Conservation (phyloP, 1,140 invertebrate species). For the Hyposmocoma kahamanoa region DNA sequence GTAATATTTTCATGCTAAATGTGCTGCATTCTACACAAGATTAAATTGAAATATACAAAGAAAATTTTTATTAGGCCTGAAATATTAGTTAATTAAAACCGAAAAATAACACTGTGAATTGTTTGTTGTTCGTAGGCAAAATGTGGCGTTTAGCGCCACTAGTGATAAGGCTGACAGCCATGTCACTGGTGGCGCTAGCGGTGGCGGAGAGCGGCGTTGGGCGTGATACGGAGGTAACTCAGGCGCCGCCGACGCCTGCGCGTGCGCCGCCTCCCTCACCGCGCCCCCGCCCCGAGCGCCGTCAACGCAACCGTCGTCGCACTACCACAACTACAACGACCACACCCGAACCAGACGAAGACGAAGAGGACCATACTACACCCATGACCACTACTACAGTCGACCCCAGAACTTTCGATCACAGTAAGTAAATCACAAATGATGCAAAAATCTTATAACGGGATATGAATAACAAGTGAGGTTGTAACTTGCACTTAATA, state of each 20-base stretch:
- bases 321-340: slow-evolving; percentile 50
- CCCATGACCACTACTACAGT: slow-evolving; percentile 42
- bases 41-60: no score
- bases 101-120: no score
- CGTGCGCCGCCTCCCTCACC: slow-evolving; percentile 12
- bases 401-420: slow-evolving; percentile 51
- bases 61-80: no score
- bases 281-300: slow-evolving; percentile 20
- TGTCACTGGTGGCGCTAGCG: slow-evolving; percentile 61
- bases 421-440: slow-evolving; percentile 64
- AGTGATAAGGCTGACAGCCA: slow-evolving; percentile 49
- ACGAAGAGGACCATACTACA: slow-evolving; percentile 33
- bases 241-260: slow-evolving; percentile 13
- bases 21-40: no score
- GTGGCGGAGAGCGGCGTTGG: slow-evolving; percentile 42
- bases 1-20: no score
- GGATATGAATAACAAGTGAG: no score
- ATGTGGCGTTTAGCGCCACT: slow-evolving; percentile 56
- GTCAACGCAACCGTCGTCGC: slow-evolving; percentile 37
- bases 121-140: slow-evolving; percentile 36
- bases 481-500: no score
- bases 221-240: slow-evolving; percentile 10
- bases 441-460: no score
- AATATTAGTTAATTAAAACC: no score
- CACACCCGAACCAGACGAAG: slow-evolving; percentile 36